phyloP scores from a whole-genome alignment of 2,797 vertebrate genomes.

The Labeo calbasu region DNA sequence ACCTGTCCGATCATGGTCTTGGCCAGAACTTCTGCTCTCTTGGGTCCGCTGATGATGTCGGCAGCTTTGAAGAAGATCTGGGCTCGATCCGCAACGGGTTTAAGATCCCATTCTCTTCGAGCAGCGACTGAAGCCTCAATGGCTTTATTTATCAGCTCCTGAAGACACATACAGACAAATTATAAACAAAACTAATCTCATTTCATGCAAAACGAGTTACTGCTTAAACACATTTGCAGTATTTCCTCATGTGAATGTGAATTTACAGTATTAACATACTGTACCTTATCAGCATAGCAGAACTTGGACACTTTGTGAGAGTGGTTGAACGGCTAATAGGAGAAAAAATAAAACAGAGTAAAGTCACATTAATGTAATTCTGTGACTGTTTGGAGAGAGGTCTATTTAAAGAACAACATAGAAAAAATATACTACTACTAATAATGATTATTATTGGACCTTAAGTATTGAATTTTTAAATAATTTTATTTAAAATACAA shows the following conservation, averaged over 20 bases:
- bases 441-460: neutral
- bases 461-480: neutral
- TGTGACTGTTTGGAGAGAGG: neutral
- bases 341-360: neutral
- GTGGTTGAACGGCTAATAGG: slow-evolving; percentile 88
- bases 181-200: neutral
- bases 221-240: neutral
- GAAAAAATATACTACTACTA: neutral
- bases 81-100: slow-evolving; percentile 85
- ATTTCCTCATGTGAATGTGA: neutral
- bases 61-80: slow-evolving; percentile 92
- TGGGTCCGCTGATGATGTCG: slow-evolving; percentile 85
- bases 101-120: slow-evolving; percentile 91
- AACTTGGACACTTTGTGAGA: slow-evolving; percentile 92
- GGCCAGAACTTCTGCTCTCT: slow-evolving; percentile 88
- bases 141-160: slow-evolving; percentile 91
- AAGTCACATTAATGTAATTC: neutral
- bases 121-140: slow-evolving; percentile 84
- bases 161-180: neutral
- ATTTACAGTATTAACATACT: neutral
- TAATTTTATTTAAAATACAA: neutral
- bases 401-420: neutral
- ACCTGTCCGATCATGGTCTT: slow-evolving; percentile 98
- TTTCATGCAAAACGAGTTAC: neutral
- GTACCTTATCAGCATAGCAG: slow-evolving; percentile 94